Evolutionary conservation across 2,113 vertebrate genomes (phyloP), one percentile per base, ranked within the genome.

Genomic region (Rhinoptilus africanus): DNA sequence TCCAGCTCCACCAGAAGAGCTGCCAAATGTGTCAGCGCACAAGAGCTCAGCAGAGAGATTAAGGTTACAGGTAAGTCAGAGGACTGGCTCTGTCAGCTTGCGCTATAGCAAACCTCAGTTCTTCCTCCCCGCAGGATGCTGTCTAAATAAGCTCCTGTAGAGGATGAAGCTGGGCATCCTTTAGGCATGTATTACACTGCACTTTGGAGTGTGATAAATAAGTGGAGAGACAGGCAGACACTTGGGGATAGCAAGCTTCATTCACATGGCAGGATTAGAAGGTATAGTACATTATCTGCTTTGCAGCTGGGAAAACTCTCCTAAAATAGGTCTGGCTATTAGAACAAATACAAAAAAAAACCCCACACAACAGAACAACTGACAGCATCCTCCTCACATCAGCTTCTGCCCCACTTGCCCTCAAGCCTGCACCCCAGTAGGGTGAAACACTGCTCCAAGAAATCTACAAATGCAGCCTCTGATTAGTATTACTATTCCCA

Each of bases 51-150:
- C 74, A 43, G 67, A 83, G 81, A 37, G 92, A 91, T 84, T 85
- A 63, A 88, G 64, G 95, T 34, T 93, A 67, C 92, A 96, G 96
- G 89, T 96, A 78, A 96, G 73, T n/a, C 88, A 63, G 81, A 79
- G 79, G 64, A 66, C 69, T 20, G 89, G 73, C 85, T 71, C 92
- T 39, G 75, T 63, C 92, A 88, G 82, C 88, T 62, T 18, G 60
- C 2, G 35, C 92, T 73, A 17, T 4, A 43, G 75, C 79, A 64
- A 60, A 51, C 35, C 88, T 71, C 26, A 3, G 62, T 9, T 76
- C 82, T 63, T 63, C 74, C 86, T 75, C 81, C 73, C 79, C 30
- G 37, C 90, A 72, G 82, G 85, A 39, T 27, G 57, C 85, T 67
- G 89, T n/a, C 85, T 76, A 28, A 93, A 72, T 54, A 79, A 82